These are phyloP conservation scores for Mus caroli DNA, from an alignment of 2,797 vertebrate species.

Conservation along the genomic window DNA sequence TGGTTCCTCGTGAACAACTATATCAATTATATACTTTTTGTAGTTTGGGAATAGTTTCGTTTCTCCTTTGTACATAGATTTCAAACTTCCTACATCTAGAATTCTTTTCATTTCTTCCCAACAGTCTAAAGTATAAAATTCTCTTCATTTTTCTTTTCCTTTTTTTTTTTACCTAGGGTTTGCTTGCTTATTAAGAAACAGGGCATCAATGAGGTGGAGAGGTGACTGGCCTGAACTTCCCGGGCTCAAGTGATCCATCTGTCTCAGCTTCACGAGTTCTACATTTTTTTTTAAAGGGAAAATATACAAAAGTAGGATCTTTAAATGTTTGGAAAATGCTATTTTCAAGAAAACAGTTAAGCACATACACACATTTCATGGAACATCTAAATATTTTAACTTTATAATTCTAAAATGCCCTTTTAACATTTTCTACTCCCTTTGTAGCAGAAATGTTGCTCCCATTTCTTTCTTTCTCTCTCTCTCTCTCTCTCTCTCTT, in stretches of 20 bases:
- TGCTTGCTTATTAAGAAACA: background rate
- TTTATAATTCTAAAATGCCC: constrained; percentile 59
- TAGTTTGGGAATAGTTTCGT: background rate
- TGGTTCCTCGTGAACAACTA: constrained; percentile 34
- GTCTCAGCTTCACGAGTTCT: background rate
- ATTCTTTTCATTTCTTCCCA: constrained; percentile 65
- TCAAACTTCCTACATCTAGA: constrained; percentile 47
- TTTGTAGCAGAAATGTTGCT: constrained; percentile 42
- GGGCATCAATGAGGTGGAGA: background rate
- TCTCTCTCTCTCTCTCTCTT: too few species aligned
- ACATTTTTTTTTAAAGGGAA: background rate
- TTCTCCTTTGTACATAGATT: constrained; percentile 48
- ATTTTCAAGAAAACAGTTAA: constrained; percentile 1
- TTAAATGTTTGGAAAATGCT: constrained; percentile 60
- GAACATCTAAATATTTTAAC: constrained; percentile 55
- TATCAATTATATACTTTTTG: constrained; percentile 51
- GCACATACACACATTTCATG: background rate
- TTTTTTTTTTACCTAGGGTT: background rate
- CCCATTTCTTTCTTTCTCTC: too few species aligned
- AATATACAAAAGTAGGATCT: constrained; percentile 47
- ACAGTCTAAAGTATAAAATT: constrained; percentile 54
- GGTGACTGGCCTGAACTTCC: background rate
- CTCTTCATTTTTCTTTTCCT: background rate
- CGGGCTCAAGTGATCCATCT: background rate
- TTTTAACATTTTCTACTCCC: constrained; percentile 50